Evolutionary conservation across 2,113 vertebrate species (phyloP).

Genomic region (Elephas maximus): DNA sequence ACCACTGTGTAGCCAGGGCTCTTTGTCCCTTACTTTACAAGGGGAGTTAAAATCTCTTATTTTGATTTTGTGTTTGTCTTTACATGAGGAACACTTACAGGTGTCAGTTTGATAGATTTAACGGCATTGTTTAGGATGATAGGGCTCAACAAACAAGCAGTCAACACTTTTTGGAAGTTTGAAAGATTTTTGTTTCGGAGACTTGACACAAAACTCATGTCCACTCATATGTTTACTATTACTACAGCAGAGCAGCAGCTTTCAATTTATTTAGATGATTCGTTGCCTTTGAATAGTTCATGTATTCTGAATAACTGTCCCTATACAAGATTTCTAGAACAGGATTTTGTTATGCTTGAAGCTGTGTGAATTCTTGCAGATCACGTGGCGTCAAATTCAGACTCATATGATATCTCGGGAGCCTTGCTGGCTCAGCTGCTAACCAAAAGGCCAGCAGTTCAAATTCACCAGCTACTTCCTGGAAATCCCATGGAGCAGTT

Average conservation of each 20-base stretch:
- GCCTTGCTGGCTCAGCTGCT: too few relatives aligned
- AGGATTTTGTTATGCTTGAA: neutral
- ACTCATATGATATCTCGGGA: neutral
- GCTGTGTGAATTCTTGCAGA: neutral
- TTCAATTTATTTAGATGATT: constrained; percentile 5
- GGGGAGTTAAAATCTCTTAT: too few relatives aligned
- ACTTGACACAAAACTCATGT: constrained; percentile 1
- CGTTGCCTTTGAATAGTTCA: neutral
- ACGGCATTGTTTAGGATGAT: neutral
- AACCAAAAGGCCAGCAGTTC: too few relatives aligned
- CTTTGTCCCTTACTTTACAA: too few relatives aligned
- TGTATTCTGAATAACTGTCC: neutral
- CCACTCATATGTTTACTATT: neutral
- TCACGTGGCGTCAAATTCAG: neutral
- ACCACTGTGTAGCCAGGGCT: too few relatives aligned
- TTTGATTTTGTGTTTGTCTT: too few relatives aligned
- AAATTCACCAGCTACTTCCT: too few relatives aligned
- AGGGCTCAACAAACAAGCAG: neutral
- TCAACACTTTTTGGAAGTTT: neutral
- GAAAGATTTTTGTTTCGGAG: neutral
- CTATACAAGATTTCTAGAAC: neutral
- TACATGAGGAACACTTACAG: neutral
- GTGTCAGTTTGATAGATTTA: neutral
- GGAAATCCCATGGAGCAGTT: too few relatives aligned
- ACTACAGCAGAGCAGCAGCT: neutral